phyloP scores from a whole-genome alignment of 2,797 vertebrate genomes.

The Micromesistius poutassou region DNA sequence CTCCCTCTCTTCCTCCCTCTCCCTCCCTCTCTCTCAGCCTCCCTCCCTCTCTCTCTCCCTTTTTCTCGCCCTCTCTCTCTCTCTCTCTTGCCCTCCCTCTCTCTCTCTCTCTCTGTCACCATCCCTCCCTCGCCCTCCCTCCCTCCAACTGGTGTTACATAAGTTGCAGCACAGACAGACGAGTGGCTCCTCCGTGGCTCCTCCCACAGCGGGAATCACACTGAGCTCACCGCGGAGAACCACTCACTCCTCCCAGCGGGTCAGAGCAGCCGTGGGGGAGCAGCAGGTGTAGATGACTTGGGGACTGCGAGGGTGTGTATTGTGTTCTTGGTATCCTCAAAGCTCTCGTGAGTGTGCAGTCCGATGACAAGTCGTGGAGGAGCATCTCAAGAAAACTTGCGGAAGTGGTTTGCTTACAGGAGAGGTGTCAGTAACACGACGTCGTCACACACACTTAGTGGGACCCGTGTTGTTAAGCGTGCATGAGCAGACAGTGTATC shows the following conservation, averaged over 20 bases:
- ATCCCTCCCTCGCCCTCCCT: slow-evolving; percentile 10
- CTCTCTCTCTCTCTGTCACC: not conserved
- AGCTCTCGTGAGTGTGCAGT: no score
- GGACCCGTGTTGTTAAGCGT: not conserved
- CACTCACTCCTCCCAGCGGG: no score
- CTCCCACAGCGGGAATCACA: not conserved
- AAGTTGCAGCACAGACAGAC: slow-evolving; percentile 19
- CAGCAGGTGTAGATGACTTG: no score
- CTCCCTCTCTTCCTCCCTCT: not conserved
- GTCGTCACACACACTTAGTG: not conserved
- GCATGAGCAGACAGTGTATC: not conserved
- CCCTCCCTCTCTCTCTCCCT: not conserved
- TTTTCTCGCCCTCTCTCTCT: not conserved
- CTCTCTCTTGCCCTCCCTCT: not conserved
- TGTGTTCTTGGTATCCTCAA: no score
- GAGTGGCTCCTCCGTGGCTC: not conserved
- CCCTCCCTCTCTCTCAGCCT: not conserved
- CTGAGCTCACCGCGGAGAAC: no score
- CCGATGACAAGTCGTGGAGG: no score
- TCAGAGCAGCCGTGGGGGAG: no score
- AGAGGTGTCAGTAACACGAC: not conserved
- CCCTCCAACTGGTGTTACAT: slow-evolving; percentile 15
- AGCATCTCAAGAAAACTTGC: not conserved
- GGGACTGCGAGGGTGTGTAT: no score
- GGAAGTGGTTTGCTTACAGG: not conserved